Conservation (phyloP, 2,888 invertebrate species). For the Enchytraeus crypticus region DNA sequence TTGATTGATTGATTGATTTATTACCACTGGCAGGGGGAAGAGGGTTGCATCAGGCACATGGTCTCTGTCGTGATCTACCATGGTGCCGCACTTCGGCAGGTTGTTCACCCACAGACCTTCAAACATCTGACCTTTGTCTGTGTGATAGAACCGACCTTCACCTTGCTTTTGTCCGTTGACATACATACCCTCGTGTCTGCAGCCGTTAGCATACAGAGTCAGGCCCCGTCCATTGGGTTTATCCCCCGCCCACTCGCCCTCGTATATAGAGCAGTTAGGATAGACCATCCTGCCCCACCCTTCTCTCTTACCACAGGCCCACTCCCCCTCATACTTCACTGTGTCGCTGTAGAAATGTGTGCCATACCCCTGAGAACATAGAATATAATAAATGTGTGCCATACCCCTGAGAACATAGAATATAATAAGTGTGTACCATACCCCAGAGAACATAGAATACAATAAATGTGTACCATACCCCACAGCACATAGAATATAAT, state of each 20-base stretch:
- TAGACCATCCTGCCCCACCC: constrained; percentile 51
- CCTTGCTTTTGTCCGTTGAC: constrained; percentile 48
- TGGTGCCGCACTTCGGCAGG: constrained; percentile 19
- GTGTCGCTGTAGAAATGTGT: constrained; percentile 45
- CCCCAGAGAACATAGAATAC: constrained; percentile 33
- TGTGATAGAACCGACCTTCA: constrained; percentile 47
- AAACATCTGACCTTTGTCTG: constrained; percentile 47
- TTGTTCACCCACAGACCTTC: constrained; percentile 49
- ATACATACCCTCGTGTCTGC: constrained; percentile 50
- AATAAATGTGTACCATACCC: constrained; percentile 48
- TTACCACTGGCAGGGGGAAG: neutral
- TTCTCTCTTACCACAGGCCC: constrained; percentile 47
- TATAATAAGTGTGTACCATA: constrained; percentile 45
- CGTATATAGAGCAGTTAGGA: constrained; percentile 46
- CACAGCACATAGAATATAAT: constrained; percentile 25
- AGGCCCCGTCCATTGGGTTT: constrained; percentile 47
- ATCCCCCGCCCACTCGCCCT: constrained; percentile 49
- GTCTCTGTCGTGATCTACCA: neutral
- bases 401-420: constrained; percentile 39
- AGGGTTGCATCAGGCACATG: neutral
- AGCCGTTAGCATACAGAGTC: constrained; percentile 38
- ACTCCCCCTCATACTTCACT: constrained; percentile 50
- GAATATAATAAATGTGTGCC: constrained; percentile 33
- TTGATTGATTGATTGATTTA: too few species aligned
- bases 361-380: constrained; percentile 44